A percentile compares a stretch with the other conserved stretches of the same genome.
Conservation (phyloP, 2,113 vertebrate species). For the Tragelaphus imberbis region DNA sequence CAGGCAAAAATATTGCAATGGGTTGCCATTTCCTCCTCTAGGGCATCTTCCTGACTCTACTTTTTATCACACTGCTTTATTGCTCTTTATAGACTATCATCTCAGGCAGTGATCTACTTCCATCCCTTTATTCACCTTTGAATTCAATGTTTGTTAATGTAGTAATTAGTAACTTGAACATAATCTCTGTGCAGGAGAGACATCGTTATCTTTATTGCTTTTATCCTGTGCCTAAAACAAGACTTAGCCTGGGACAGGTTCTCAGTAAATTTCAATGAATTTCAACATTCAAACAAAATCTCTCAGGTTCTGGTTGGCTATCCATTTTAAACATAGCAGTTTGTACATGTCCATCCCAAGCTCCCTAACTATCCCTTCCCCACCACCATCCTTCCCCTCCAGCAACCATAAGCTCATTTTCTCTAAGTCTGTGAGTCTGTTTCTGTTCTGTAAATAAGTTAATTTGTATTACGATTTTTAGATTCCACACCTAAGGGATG, state of each 20-base stretch:
- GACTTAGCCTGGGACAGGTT: neutral
- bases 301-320: neutral
- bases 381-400: neutral
- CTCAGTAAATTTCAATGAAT: neutral
- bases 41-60: neutral
- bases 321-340: neutral
- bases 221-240: neutral
- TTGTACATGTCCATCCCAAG: neutral
- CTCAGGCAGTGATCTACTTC: neutral
- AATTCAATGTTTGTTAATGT: neutral
- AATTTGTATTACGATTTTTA: neutral
- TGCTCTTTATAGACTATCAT: neutral
- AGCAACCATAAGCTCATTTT: neutral
- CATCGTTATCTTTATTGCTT: neutral
- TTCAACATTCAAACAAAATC: neutral
- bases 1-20: neutral
- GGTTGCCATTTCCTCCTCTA: neutral
- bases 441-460: neutral
- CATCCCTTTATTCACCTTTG: neutral
- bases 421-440: neutral
- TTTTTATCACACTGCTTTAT: neutral
- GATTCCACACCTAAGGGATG: neutral
- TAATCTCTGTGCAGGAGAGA: neutral
- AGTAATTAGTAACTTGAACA: neutral
- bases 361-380: neutral